phyloP scores from a whole-genome alignment of 1,140 invertebrate species.

The Nephila pilipes region DNA sequence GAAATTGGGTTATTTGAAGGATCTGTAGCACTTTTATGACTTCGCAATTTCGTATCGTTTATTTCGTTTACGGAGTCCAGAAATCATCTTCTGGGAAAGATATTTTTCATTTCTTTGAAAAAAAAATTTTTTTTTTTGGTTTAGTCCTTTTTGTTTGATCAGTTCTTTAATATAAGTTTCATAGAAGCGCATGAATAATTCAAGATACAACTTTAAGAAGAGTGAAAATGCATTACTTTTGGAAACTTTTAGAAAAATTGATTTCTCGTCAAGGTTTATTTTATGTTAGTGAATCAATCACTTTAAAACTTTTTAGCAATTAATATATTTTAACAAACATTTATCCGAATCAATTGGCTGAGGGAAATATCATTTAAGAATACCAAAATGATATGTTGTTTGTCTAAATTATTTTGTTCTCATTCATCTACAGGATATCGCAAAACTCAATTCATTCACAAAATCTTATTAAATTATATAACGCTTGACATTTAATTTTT shows the following conservation, averaged over 20 bases:
- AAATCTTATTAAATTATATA: no score
- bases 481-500: no score
- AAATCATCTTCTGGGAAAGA: not conserved
- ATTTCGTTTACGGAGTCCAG: constrained; percentile 39
- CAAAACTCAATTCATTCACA: no score
- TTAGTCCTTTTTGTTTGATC: not conserved
- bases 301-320: no score
- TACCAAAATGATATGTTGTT: no score
- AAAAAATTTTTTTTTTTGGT: not conserved
- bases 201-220: not conserved
- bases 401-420: no score
- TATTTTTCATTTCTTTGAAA: not conserved
- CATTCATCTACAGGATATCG: no score
- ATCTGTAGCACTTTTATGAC: constrained; percentile 37
- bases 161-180: not conserved
- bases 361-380: no score
- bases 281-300: not conserved
- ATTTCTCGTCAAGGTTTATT: not conserved
- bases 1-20: constrained; percentile 60
- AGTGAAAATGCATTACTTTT: not conserved
- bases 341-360: no score
- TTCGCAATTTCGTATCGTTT: constrained; percentile 36
- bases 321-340: no score
- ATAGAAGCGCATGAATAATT: not conserved
- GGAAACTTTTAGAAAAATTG: not conserved